Base-by-base conservation (phyloP, 2,888 invertebrate species). In the Lagria hirta region DNA sequence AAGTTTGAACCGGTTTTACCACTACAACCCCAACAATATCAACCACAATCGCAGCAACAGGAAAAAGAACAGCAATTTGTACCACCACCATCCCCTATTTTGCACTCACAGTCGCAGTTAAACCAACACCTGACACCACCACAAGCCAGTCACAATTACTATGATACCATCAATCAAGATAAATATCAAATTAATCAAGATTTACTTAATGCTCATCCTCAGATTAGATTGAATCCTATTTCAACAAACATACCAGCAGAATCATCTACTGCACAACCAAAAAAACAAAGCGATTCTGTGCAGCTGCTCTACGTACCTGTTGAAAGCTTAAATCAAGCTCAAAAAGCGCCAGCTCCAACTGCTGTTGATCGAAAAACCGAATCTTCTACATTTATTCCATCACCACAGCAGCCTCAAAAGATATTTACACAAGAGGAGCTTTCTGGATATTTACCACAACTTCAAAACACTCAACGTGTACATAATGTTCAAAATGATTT, bases 291-390 rank as follows among this genome's bases (percentile, higher is more conserved):
- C 55, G 83, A 85, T 67, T 82, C 84, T 69, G 83, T 89, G 0
- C 89, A 90, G 62, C 68, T 90, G 20, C 73, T 91, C 0, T 91
- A 90, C 61, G 88, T 91, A 0, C 90, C 90, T 3, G 76, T 88
- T 13, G 88, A 91, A n/a, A n/a, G n/a, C n/a, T n/a, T n/a, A n/a
- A n/a, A n/a, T n/a, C n/a, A n/a, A n/a, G n/a, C n/a, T 81, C 86
- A 1, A 67, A 88, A 12, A 45, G 43, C 53, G 73, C 72, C 45
- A 33, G 45, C 49, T n/a, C 45, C 55, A 35, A 45, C 14, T 6
- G 35, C 38, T 23, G 28, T 48, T 8, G 53, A 55, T 35, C 67
- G 70, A 54, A 75, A 75, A 4, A 73, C 73, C 45, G 74, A 14
- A 60, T 16, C 30, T 18, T 26, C 35, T 4, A 17, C n/a, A n/a